Evolutionary conservation across 2,797 vertebrate species (phyloP).

Genomic region (Rhinichthys osculus): DNA sequence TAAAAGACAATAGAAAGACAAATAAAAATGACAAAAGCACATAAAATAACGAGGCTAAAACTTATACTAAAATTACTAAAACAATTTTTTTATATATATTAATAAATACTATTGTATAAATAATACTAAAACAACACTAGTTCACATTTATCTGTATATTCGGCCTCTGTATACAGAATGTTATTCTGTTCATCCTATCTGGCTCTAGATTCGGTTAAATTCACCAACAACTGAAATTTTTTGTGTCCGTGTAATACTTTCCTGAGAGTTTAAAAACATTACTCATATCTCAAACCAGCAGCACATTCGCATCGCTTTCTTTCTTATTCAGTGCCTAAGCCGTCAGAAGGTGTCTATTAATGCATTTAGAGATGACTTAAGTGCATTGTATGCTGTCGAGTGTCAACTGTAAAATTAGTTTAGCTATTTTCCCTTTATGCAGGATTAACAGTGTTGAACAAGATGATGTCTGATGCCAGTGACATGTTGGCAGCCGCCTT

Average conservation of each 20-base stretch:
- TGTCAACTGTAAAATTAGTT: background rate
- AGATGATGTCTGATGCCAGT: conserved; percentile 91
- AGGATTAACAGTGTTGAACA: conserved; percentile 61
- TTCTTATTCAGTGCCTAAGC: background rate
- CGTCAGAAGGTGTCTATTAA: background rate
- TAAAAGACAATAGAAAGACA: too few relatives aligned
- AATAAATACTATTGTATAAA: too few relatives aligned
- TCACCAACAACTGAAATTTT: background rate
- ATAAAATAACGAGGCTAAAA: too few relatives aligned
- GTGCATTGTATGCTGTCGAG: background rate
- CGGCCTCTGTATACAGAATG: background rate
- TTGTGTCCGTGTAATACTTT: background rate
- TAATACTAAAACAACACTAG: background rate
- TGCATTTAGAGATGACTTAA: background rate
- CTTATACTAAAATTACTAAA: too few relatives aligned
- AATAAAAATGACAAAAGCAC: too few relatives aligned
- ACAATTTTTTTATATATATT: background rate
- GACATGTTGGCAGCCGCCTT: conserved; percentile 90
- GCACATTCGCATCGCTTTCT: background rate
- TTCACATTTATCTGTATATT: background rate
- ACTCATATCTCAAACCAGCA: background rate
- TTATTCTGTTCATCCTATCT: background rate
- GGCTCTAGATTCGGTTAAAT: background rate
- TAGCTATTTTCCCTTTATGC: background rate
- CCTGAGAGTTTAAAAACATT: background rate